Conservation (phyloP, 2,888 invertebrate species). For the Caenorhabditis sp. region DNA sequence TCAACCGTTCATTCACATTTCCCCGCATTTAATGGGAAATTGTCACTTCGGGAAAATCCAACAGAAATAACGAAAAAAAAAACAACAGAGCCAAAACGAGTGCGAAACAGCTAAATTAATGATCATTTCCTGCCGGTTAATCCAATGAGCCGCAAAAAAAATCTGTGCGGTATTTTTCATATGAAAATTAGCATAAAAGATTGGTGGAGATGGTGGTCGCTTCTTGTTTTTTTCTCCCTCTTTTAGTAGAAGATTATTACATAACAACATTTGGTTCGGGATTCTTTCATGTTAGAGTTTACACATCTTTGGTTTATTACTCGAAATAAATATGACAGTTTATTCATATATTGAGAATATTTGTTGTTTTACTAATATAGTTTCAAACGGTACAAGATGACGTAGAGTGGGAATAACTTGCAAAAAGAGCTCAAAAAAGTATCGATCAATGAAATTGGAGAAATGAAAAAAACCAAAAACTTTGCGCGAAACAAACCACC, state of each 20-base stretch:
- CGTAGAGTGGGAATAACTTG: too few relatives aligned
- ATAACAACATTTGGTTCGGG: neutral
- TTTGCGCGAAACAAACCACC: too few relatives aligned
- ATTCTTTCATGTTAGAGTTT: neutral
- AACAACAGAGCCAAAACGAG: neutral
- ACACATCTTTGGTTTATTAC: neutral
- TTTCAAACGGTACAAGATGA: too few relatives aligned
- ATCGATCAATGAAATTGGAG: too few relatives aligned
- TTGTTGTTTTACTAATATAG: too few relatives aligned
- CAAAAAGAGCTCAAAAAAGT: too few relatives aligned
- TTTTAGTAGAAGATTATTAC: neutral
- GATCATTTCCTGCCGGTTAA: neutral
- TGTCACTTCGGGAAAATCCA: conserved; percentile 33
- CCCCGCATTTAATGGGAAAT: conserved; percentile 21
- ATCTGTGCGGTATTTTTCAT: neutral
- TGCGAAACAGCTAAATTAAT: neutral
- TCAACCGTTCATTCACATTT: conserved; percentile 2
- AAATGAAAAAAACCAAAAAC: too few relatives aligned
- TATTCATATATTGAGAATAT: too few relatives aligned
- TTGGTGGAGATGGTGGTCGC: neutral
- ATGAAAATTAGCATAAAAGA: neutral
- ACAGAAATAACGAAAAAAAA: neutral
- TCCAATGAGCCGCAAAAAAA: neutral
- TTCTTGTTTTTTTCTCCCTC: neutral
- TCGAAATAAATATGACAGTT: too few relatives aligned